Evolutionary conservation across 2,888 invertebrate genomes (phyloP).

Genomic region (Rhingia campestris): DNA sequence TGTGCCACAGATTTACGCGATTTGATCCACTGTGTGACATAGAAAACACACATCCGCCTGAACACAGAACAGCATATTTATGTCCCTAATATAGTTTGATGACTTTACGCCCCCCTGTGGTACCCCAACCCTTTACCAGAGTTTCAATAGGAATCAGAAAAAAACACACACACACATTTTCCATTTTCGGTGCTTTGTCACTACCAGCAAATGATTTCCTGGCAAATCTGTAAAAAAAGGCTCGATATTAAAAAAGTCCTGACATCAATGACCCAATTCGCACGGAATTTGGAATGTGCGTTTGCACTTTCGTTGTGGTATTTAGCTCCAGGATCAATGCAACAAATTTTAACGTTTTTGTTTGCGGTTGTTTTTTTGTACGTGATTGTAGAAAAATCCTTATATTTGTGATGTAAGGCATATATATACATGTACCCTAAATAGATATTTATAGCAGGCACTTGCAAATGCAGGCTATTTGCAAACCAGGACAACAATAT

Average conservation of each 20-base stretch:
- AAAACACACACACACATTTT: conserved; percentile 11
- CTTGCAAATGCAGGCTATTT: neutral
- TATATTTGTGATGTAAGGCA: neutral
- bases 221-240: neutral
- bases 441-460: neutral
- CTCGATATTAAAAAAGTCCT: conserved; percentile 43
- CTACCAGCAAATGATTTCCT: neutral
- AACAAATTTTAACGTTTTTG: neutral
- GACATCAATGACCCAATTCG: conserved; percentile 14
- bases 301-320: neutral
- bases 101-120: neutral
- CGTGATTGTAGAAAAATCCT: neutral
- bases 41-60: too few relatives aligned
- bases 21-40: too few relatives aligned
- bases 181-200: neutral
- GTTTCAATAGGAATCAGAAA: conserved; percentile 8
- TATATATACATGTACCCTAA: neutral
- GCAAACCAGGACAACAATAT: too few relatives aligned
- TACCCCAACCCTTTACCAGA: neutral
- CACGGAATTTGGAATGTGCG: neutral
- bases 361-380: neutral
- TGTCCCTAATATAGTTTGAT: conserved; percentile 5
- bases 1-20: too few relatives aligned
- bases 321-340: neutral
- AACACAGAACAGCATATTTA: neutral